phyloP scores from a whole-genome alignment of 2,113 vertebrate species.

The Choloepus hoffmanni region DNA sequence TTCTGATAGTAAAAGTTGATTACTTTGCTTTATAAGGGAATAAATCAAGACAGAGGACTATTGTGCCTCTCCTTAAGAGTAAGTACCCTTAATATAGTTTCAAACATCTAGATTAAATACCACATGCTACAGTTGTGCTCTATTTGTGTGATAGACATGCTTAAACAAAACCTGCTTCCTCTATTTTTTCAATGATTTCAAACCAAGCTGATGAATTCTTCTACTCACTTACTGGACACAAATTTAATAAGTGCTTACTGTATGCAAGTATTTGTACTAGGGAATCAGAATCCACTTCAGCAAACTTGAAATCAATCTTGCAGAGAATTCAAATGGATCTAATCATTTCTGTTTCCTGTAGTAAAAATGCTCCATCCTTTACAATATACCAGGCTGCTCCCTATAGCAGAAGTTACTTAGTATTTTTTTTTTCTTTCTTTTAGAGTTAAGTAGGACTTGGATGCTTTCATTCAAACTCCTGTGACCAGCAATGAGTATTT shows the following conservation, averaged over 20 bases:
- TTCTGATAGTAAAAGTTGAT: background rate
- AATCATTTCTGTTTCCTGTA: background rate
- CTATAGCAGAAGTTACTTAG: background rate
- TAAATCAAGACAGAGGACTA: background rate
- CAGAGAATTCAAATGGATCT: background rate
- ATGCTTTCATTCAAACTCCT: constrained; percentile 8
- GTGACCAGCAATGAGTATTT: background rate
- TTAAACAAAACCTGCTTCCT: background rate
- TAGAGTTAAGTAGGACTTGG: background rate
- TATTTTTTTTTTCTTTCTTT: background rate
- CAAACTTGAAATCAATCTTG: constrained; percentile 15
- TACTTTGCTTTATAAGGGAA: background rate
- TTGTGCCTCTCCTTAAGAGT: constrained; percentile 9
- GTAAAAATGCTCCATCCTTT: background rate
- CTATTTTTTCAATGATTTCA: background rate
- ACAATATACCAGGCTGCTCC: background rate
- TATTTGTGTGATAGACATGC: background rate
- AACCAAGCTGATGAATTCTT: background rate
- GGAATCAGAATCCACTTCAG: constrained; percentile 46
- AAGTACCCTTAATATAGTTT: constrained; percentile 19
- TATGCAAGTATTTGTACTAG: background rate
- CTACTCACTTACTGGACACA: background rate
- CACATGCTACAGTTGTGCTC: background rate
- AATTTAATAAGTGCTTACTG: constrained; percentile 7
- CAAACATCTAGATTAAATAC: constrained; percentile 31